These are phyloP conservation scores for Aptenodytes forsteri DNA, from an alignment of 2,113 vertebrate genomes.

Conservation along the genomic window DNA sequence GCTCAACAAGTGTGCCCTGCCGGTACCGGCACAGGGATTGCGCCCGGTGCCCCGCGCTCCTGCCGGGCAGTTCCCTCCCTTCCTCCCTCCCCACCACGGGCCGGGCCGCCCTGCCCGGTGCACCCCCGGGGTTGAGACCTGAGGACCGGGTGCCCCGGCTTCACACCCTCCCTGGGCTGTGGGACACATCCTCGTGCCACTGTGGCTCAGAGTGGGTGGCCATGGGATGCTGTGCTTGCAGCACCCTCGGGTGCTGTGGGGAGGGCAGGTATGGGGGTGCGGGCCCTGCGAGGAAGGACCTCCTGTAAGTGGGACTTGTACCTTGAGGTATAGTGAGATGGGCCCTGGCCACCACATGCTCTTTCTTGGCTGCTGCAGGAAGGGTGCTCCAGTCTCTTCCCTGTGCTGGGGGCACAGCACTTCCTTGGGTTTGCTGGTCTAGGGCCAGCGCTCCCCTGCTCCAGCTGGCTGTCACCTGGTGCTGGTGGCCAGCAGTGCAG, in stretches of 20 bases:
- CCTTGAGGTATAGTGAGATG: background rate
- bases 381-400: accelerated
- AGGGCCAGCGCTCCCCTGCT: background rate
- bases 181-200: background rate
- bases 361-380: background rate
- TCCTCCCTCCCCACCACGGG: background rate
- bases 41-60: background rate
- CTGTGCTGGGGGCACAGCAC: too few species aligned
- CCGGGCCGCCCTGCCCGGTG: background rate
- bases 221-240: background rate
- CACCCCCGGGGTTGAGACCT: accelerated
- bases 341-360: accelerated
- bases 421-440: too few species aligned
- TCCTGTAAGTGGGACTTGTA: background rate
- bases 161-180: background rate
- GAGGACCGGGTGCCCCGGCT: background rate
- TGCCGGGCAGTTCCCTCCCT: background rate
- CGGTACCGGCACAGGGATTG: background rate
- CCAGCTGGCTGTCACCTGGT: background rate
- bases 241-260: background rate
- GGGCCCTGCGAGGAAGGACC: background rate
- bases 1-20: constrained; percentile 36
- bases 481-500: background rate
- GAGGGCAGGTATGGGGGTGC: background rate
- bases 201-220: background rate